Percentiles rank a stretch among this genome's conserved stretches.
phyloP scores from a whole-genome alignment of 2,797 vertebrate genomes.

The Cottoperca gobio region DNA sequence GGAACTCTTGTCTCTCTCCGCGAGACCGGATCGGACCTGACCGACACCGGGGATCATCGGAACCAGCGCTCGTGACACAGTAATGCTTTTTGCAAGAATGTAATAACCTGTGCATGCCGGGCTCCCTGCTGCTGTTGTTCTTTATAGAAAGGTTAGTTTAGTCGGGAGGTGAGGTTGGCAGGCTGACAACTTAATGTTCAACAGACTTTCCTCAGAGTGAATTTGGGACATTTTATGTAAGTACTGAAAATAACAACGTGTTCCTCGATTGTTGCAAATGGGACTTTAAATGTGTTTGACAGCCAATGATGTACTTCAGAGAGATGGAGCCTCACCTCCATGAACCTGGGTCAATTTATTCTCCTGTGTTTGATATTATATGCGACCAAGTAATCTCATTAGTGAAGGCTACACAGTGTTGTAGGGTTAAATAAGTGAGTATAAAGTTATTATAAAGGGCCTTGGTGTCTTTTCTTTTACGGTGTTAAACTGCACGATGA shows the following conservation, averaged over 20 bases:
- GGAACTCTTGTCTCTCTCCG: constrained; percentile 22
- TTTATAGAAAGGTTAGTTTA: background rate
- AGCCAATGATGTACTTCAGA: background rate
- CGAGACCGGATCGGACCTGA: constrained; percentile 42
- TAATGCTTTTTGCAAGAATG: background rate
- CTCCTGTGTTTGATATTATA: background rate
- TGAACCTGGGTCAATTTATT: background rate
- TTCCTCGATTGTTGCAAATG: background rate
- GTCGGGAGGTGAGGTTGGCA: background rate
- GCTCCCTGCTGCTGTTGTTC: background rate
- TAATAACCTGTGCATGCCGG: accelerated
- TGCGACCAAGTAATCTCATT: too few relatives aligned
- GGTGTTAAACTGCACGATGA: background rate
- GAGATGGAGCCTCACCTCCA: background rate
- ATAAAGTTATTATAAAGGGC: background rate
- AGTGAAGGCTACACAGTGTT: background rate
- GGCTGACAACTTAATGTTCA: background rate
- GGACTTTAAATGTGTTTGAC: background rate
- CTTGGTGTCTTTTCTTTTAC: background rate
- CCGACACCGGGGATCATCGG: constrained; percentile 11
- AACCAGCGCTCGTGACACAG: constrained; percentile 20
- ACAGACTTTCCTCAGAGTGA: background rate
- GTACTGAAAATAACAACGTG: background rate
- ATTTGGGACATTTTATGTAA: background rate
- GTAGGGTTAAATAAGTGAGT: background rate